phyloP scores from a whole-genome alignment of 2,888 invertebrate species.

The Andrena flavipes region DNA sequence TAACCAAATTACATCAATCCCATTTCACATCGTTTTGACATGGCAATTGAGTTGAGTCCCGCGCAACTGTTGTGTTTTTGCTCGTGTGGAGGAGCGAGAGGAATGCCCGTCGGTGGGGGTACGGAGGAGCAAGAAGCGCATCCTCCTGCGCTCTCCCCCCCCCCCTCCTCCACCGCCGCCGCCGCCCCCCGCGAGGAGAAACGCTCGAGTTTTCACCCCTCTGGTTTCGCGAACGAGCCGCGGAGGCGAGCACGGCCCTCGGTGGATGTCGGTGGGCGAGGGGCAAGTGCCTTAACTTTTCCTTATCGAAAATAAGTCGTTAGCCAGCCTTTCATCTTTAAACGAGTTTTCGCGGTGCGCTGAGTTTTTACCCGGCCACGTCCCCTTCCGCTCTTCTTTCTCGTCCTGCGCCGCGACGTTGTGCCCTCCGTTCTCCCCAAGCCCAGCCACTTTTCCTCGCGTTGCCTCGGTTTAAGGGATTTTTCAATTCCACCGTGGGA shows the following conservation, averaged over 20 bases:
- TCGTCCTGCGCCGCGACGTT: constrained; percentile 28
- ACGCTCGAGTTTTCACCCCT: constrained; percentile 66
- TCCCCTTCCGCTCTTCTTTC: constrained; percentile 26
- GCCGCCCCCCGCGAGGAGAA: constrained; percentile 45
- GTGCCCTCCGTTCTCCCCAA: constrained; percentile 3
- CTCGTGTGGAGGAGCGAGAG: constrained; percentile 49
- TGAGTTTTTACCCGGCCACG: constrained; percentile 74
- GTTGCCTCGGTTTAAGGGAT: constrained; percentile 83
- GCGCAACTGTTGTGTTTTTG: constrained; percentile 83
- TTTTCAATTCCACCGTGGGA: constrained; percentile 82
- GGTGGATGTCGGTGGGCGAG: constrained; percentile 61
- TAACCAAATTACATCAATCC: constrained; percentile 85
- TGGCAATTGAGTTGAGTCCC: constrained; percentile 82
- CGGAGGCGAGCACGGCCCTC: constrained; percentile 50
- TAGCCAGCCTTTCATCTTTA: constrained; percentile 84
- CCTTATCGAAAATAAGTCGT: constrained; percentile 85
- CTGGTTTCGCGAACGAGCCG: constrained; percentile 32
- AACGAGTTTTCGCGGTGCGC: constrained; percentile 84
- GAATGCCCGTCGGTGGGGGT: constrained; percentile 16
- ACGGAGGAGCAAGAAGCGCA: constrained; percentile 22
- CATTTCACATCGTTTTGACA: constrained; percentile 84
- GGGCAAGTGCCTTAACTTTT: constrained; percentile 83
- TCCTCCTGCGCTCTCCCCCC: not conserved
- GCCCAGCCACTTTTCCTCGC: constrained; percentile 66
- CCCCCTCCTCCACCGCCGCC: no score